Conservation (phyloP, 1,140 invertebrate genomes). For the Bombus pyrosoma region DNA sequence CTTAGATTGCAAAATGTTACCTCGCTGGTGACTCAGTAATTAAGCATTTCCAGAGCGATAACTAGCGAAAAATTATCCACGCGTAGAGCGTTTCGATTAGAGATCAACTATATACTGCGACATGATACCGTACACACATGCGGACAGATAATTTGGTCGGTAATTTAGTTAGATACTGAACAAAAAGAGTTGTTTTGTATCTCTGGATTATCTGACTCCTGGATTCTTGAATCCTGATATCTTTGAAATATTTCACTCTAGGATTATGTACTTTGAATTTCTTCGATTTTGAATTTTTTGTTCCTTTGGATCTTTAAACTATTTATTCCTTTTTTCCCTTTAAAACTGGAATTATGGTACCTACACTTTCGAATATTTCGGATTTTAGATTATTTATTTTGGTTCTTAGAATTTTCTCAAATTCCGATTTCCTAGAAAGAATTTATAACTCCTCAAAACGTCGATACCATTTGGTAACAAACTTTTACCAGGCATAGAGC, state of each 20-base stretch:
- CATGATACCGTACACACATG: not conserved
- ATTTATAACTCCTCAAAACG: not conserved
- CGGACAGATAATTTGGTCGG: not conserved
- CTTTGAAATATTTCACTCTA: not conserved
- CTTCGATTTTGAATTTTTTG: not conserved
- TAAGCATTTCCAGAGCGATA: slow-evolving; percentile 25
- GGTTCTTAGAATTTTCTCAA: not conserved
- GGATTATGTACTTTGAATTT: not conserved
- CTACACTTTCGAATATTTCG: not conserved
- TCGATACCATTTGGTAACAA: not conserved
- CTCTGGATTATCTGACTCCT: not conserved
- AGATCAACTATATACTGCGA: not conserved
- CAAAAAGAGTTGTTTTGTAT: not conserved
- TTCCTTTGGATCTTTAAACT: not conserved
- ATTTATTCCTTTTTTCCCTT: not conserved
- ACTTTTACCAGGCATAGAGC: not conserved
- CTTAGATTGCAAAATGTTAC: not conserved
- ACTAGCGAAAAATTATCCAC: slow-evolving; percentile 35
- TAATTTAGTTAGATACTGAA: not conserved
- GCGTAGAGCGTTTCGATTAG: slow-evolving; percentile 11
- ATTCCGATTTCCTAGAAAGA: not conserved
- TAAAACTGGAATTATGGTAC: not conserved
- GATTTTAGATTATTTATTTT: not conserved
- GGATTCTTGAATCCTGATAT: not conserved
- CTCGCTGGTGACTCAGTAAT: slow-evolving; percentile 29